These are phyloP conservation scores for Cyanistes caeruleus DNA, from an alignment of 2,113 vertebrate genomes.

Conservation along the genomic window DNA sequence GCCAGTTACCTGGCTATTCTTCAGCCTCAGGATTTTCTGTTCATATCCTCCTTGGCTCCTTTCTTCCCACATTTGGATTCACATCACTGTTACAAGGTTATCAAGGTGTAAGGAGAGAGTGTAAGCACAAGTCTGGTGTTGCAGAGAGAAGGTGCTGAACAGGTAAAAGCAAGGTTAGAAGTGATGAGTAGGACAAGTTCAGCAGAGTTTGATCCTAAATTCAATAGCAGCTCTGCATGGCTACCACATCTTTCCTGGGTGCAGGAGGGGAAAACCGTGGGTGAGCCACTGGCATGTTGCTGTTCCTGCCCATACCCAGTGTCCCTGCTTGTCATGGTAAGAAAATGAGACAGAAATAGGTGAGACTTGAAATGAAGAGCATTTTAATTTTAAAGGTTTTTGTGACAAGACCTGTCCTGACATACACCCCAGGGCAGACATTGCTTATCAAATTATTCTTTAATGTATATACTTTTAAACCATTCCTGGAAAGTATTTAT, in stretches of 20 bases:
- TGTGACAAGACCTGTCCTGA: not conserved
- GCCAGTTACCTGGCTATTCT: not conserved
- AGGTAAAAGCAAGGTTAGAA: constrained; percentile 3
- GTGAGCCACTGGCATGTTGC: not conserved
- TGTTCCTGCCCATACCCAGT: not conserved
- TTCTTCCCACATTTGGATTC: not conserved
- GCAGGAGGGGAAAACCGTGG: not conserved
- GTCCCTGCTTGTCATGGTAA: not conserved
- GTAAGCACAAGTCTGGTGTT: not conserved
- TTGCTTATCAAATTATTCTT: not conserved
- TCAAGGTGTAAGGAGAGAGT: not conserved
- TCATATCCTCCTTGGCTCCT: not conserved
- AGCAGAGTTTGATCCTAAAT: not conserved
- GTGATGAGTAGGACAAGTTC: not conserved
- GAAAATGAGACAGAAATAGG: not conserved
- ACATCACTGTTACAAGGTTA: not conserved
- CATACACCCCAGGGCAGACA: not conserved
- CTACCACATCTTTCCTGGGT: not conserved
- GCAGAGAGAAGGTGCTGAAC: constrained; percentile 1
- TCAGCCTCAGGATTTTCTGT: not conserved
- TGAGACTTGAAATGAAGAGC: not conserved
- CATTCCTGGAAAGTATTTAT: not conserved
- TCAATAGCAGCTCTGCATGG: not conserved
- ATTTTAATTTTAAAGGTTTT: not conserved
- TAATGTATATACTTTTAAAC: not conserved